Conservation (phyloP, 1,140 invertebrate species). For the Dolichoris vasculosae region DNA sequence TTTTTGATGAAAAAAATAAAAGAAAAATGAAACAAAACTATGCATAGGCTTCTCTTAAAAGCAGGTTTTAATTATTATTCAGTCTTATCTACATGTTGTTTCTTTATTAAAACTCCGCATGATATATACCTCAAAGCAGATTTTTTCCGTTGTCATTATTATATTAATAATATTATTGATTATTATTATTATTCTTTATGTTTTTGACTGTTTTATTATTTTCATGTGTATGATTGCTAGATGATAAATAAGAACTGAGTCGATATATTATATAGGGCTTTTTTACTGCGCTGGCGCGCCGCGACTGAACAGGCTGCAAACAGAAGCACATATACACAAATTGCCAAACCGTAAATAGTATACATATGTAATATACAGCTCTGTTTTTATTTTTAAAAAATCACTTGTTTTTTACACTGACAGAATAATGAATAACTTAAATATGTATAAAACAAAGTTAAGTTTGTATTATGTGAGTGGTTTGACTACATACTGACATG, state of each 20-base stretch:
- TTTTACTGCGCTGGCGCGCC: constrained; percentile 34
- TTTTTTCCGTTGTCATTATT: constrained; percentile 42
- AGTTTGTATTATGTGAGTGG: constrained; percentile 49
- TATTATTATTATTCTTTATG: constrained; percentile 33
- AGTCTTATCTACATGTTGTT: constrained; percentile 7
- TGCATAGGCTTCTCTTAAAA: neutral
- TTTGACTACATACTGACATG: constrained; percentile 22
- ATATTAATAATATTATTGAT: constrained; percentile 42
- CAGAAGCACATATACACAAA: constrained; percentile 30
- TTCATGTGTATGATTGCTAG: constrained; percentile 52
- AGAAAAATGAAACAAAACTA: constrained; percentile 13
- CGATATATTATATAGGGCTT: constrained; percentile 32
- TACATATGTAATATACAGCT: constrained; percentile 23
- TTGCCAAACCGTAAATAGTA: constrained; percentile 48
- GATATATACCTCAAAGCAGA: constrained; percentile 42
- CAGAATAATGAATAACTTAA: constrained; percentile 32
- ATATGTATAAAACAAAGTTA: constrained; percentile 44
- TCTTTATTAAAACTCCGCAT: constrained; percentile 4
- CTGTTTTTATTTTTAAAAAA: constrained; percentile 39
- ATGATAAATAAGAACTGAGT: constrained; percentile 30
- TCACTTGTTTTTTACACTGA: constrained; percentile 50
- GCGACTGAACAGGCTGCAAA: constrained; percentile 30
- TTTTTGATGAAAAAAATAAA: neutral
- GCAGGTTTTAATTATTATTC: constrained; percentile 32
- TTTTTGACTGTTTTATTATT: constrained; percentile 40